These are phyloP conservation scores for Netelia inedita DNA, from an alignment of 2,888 invertebrate species.

Conservation along the genomic window DNA sequence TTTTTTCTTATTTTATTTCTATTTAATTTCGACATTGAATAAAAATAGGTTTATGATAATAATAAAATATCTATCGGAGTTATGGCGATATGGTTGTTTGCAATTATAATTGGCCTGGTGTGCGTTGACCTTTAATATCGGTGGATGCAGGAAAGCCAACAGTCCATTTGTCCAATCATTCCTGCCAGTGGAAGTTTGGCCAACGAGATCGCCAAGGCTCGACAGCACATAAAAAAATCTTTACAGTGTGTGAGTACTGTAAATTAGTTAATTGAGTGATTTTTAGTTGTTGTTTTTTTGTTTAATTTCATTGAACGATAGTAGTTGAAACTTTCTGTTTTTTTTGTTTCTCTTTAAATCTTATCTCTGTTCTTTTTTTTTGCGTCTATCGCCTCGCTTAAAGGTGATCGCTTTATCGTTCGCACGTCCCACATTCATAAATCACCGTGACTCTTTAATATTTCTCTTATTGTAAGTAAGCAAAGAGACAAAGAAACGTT, in stretches of 20 bases:
- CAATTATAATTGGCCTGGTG: slow-evolving; percentile 74
- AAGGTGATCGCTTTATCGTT: slow-evolving; percentile 46
- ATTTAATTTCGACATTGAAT: no score
- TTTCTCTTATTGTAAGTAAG: not conserved
- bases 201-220: slow-evolving; percentile 94
- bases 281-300: slow-evolving; percentile 10
- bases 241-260: slow-evolving; percentile 86
- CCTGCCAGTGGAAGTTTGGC: slow-evolving; percentile 87
- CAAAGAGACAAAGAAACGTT: not conserved
- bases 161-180: slow-evolving; percentile 78
- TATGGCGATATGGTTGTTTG: slow-evolving; percentile 70
- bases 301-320: slow-evolving; percentile 20
- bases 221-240: slow-evolving; percentile 91
- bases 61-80: slow-evolving; percentile 64
- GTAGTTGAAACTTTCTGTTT: slow-evolving; percentile 12
- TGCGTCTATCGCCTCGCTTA: slow-evolving; percentile 29
- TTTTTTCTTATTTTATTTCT: no score
- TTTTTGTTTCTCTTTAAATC: slow-evolving; percentile 24
- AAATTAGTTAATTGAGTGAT: slow-evolving; percentile 73
- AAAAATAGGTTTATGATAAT: slow-evolving; percentile 1
- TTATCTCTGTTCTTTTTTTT: slow-evolving; percentile 14
- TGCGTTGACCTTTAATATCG: slow-evolving; percentile 81
- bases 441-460: slow-evolving; percentile 17
- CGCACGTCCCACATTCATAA: slow-evolving; percentile 48
- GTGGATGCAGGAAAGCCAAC: slow-evolving; percentile 81